These are phyloP conservation scores for Oncorhynchus clarkii DNA, from an alignment of 2,113 vertebrate genomes.

Conservation along the genomic window DNA sequence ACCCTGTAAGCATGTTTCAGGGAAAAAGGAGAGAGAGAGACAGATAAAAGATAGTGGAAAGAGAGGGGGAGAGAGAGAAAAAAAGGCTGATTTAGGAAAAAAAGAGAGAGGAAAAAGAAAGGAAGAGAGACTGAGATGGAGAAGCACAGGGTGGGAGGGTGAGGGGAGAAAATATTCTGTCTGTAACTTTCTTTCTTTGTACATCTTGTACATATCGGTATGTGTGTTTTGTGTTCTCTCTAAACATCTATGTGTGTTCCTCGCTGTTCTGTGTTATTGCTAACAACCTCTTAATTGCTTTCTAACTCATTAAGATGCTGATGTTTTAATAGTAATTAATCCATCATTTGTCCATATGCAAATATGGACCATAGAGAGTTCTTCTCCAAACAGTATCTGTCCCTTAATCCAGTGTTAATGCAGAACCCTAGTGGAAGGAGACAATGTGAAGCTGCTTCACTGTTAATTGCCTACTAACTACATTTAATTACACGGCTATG, in stretches of 20 bases:
- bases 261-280: constrained; percentile 52
- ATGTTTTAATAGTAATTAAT: constrained; percentile 78
- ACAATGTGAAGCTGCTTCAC: constrained; percentile 73
- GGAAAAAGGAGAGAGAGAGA: constrained; percentile 62
- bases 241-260: constrained; percentile 30
- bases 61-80: constrained; percentile 56
- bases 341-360: constrained; percentile 75
- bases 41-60: constrained; percentile 51
- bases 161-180: background rate
- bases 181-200: background rate
- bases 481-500: constrained; percentile 70
- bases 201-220: background rate
- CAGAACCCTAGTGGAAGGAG: constrained; percentile 63
- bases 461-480: constrained; percentile 77
- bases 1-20: constrained; percentile 75
- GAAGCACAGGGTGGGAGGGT: background rate
- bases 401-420: constrained; percentile 60
- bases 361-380: constrained; percentile 71
- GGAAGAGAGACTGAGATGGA: background rate
- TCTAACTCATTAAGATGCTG: constrained; percentile 71
- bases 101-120: background rate
- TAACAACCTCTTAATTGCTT: constrained; percentile 73
- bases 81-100: constrained; percentile 32
- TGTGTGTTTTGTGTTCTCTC: background rate
- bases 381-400: constrained; percentile 49